Base-by-base conservation (phyloP, 1,140 invertebrate species). In the Eumaeus atala region DNA sequence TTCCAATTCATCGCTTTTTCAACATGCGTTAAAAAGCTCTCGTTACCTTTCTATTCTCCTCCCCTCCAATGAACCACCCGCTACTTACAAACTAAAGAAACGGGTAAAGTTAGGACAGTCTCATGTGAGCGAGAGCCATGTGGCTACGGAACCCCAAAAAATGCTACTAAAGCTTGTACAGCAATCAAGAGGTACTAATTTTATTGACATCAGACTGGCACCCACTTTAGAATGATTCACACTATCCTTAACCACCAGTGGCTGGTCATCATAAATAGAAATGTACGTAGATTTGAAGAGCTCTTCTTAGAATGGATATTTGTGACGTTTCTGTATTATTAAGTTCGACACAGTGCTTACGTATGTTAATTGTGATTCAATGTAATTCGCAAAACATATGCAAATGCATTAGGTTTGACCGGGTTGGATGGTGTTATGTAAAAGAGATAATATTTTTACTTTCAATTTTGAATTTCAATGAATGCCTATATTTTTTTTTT, bases 381-480 rank as follows among this genome's bases (percentile, higher is more conserved):
- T 79, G 72, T 77, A 70, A 66, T 79, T 82, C 78, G 66, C 51
- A 62, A 61, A 78, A 78, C 73, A 73, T 70, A 73, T 77, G 71
- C 61, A 72, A 77, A 66, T 67, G 59, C 50, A 66, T 58, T 66
- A 62, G 21, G 6, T 3, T 44, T 44, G 3, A 44, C 40, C 40
- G 40, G 40, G 40, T 44, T 44, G 40, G 40, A 44, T 14, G 12
- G 40, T 16, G 6, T 44, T 17, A 44, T 44, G 40, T 17, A 16
- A 44, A 14, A 44, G 40, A 16, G 40, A 44, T 28, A 28, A 28
- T 6, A 28, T 28, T 3, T 2, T 28, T 3, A 28, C 2, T 28
- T 3, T 3, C 6, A 2, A 28, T 28, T 28, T 28, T 28, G 6
- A n/a, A n/a, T n/a, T n/a, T n/a, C n/a, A n/a, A n/a, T n/a, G n/a